phyloP scores from a whole-genome alignment of 1,140 invertebrate species.

The Caenorhabditis tropicalis region DNA sequence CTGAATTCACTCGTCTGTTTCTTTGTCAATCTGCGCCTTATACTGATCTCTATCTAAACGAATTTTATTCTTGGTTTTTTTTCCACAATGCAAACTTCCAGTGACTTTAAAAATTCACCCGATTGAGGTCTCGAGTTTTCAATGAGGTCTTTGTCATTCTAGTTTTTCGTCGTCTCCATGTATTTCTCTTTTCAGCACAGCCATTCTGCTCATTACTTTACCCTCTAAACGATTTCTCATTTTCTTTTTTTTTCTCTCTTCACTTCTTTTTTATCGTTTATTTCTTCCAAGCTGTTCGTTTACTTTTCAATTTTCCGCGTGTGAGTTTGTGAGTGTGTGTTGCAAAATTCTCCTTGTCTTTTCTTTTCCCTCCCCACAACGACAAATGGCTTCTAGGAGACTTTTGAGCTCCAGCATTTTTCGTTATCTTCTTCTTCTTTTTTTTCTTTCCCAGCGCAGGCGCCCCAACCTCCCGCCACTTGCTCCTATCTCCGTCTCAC shows the following conservation, averaged over 20 bases:
- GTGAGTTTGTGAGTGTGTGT: too few species aligned
- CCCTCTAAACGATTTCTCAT: not conserved
- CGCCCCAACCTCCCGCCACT: not conserved
- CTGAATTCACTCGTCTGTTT: not conserved
- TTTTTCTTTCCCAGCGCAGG: not conserved
- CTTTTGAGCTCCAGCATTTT: not conserved
- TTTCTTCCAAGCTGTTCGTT: too few species aligned
- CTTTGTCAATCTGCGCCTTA: not conserved
- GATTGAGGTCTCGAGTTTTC: too few species aligned
- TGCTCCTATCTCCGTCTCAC: not conserved
- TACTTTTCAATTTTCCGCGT: too few species aligned
- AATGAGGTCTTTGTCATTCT: too few species aligned
- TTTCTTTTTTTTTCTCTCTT: not conserved
- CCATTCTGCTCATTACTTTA: not conserved
- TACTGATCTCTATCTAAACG: constrained; percentile 8
- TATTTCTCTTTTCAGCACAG: not conserved
- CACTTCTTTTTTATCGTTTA: not conserved
- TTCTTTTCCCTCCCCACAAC: not conserved
- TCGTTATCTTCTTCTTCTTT: constrained; percentile 36
- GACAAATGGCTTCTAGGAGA: constrained; percentile 13
- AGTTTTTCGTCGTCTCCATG: too few species aligned
- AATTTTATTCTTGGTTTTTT: not conserved
- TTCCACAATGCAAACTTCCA: too few species aligned
- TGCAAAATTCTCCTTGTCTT: not conserved
- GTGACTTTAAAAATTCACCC: too few species aligned